Evolutionary conservation across 1,140 invertebrate genomes (phyloP).

Genomic region (Drosophila kepulauana): DNA sequence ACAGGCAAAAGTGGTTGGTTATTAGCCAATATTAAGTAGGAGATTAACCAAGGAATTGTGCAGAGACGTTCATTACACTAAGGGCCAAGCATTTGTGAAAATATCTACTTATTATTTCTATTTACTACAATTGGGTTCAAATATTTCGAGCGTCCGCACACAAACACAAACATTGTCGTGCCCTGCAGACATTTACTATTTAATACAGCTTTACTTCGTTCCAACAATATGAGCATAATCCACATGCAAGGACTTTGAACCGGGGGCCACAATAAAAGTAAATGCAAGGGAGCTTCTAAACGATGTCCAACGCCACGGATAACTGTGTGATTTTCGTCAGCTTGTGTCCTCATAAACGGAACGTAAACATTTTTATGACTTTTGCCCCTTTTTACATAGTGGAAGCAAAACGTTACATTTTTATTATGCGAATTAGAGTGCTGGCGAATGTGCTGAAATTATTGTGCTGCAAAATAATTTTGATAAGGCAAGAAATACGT

Average conservation of each 20-base stretch:
- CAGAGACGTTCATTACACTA: not conserved
- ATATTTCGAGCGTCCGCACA: slow-evolving; percentile 8
- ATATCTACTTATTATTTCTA: slow-evolving; percentile 4
- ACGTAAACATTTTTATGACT: slow-evolving; percentile 42
- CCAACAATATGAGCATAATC: slow-evolving; percentile 26
- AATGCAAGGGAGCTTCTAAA: slow-evolving; percentile 34
- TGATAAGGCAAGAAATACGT: slow-evolving; percentile 5
- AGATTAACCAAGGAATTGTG: not conserved
- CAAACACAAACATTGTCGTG: slow-evolving; percentile 2
- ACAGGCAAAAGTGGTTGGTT: not conserved
- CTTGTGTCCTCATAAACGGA: slow-evolving; percentile 40
- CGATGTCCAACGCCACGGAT: slow-evolving; percentile 28
- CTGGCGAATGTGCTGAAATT: slow-evolving; percentile 22
- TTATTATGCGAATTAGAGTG: slow-evolving; percentile 17
- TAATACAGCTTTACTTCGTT: slow-evolving; percentile 15
- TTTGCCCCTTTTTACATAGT: slow-evolving; percentile 24
- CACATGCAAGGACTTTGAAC: slow-evolving; percentile 19
- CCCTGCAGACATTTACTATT: slow-evolving; percentile 14
- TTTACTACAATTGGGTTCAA: slow-evolving; percentile 16
- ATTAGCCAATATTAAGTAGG: not conserved
- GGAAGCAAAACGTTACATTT: not conserved
- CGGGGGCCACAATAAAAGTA: slow-evolving; percentile 26
- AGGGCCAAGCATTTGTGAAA: slow-evolving; percentile 9
- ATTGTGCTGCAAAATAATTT: slow-evolving; percentile 16
- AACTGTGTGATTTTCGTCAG: slow-evolving; percentile 44